These are phyloP conservation scores for Spea hammondii DNA, from an alignment of 2,797 vertebrate genomes.

Conservation along the genomic window DNA sequence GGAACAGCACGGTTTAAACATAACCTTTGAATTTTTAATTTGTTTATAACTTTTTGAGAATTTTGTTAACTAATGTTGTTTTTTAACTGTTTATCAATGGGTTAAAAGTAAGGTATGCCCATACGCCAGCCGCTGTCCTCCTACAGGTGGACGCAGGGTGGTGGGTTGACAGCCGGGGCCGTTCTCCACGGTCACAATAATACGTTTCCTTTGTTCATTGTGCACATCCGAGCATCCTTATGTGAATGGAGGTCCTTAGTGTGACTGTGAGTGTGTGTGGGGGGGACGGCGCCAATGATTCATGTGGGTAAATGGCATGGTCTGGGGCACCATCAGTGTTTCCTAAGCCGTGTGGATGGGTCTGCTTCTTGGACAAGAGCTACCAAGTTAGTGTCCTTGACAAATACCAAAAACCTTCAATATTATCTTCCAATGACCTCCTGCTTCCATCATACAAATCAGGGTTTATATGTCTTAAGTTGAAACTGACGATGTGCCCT, in stretches of 20 bases:
- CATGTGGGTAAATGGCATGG: conserved; percentile 9
- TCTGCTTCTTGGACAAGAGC: too few species aligned
- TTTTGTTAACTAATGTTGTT: too few species aligned
- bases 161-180: not conserved
- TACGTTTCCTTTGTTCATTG: conserved; percentile 15
- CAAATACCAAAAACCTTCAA: too few species aligned
- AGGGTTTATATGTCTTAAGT: too few species aligned
- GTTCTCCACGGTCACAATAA: not conserved
- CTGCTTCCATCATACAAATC: too few species aligned
- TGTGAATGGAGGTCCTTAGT: conserved; percentile 16
- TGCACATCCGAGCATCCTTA: conserved; percentile 5
- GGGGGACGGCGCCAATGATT: not conserved
- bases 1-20: too few species aligned
- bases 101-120: not conserved
- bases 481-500: too few species aligned
- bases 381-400: not conserved
- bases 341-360: not conserved
- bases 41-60: too few species aligned
- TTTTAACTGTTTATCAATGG: not conserved
- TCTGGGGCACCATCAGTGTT: not conserved
- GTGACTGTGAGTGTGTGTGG: not conserved
- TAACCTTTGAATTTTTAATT: too few species aligned
- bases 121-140: not conserved
- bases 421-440: too few species aligned
- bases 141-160: conserved; percentile 3